These are phyloP conservation scores for Chouioia cunea DNA, from an alignment of 2,888 invertebrate species.

Conservation along the genomic window DNA sequence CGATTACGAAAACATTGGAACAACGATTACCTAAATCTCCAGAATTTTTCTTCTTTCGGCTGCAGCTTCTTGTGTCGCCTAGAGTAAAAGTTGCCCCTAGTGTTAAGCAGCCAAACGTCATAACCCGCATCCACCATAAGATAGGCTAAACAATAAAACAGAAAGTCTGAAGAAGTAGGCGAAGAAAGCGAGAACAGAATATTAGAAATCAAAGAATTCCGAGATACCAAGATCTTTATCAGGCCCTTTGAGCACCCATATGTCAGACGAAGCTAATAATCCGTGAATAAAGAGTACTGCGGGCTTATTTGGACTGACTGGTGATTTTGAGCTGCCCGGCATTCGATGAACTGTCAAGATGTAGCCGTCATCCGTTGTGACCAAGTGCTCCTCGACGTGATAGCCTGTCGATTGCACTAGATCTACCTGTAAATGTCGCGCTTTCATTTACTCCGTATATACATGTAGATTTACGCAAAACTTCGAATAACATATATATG, in stretches of 20 bases:
- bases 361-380: conserved; percentile 56
- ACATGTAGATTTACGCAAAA: conserved; percentile 4
- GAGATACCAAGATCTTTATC: conserved; percentile 53
- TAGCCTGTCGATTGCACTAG: conserved; percentile 52
- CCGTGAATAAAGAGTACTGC: conserved; percentile 54
- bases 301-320: conserved; percentile 49
- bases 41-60: conserved; percentile 51
- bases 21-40: conserved; percentile 54
- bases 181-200: background rate
- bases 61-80: conserved; percentile 50
- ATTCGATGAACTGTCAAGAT: conserved; percentile 54
- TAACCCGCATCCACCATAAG: conserved; percentile 53
- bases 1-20: too few species aligned
- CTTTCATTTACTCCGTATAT: background rate
- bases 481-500: background rate
- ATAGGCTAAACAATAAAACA: conserved; percentile 45
- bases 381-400: conserved; percentile 53
- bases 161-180: background rate
- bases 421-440: conserved; percentile 49
- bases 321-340: conserved; percentile 51
- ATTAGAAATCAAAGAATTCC: conserved; percentile 1
- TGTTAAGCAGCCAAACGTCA: conserved; percentile 55
- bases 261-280: conserved; percentile 53
- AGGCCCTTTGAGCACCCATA: conserved; percentile 55
- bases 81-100: conserved; percentile 54